Base-by-base conservation (phyloP, 2,888 invertebrate genomes). In the Theretra japonica region DNA sequence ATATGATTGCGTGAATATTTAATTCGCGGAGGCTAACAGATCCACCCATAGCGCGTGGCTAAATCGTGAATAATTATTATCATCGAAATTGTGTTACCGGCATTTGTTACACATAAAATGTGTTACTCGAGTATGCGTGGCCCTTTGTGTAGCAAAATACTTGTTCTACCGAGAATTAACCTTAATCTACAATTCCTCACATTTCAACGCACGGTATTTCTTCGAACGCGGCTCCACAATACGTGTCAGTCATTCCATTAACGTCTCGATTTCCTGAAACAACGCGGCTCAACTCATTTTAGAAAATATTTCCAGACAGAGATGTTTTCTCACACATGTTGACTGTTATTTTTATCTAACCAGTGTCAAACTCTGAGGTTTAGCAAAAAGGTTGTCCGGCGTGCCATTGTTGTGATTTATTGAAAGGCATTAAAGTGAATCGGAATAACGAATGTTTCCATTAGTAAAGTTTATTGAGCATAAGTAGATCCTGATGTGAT, bases 181-280 rank as follows among this genome's bases (percentile, higher is more conserved):
- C 80, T 85, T 82, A 80, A 80, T 81, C 77, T 75, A 73, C 84
- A 85, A 91, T 92, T 86, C 88, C 78, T 81, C 74, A 87, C 84
- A 90, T 91, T 88, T 87, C 76, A 80, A 83, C 86, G 83, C 85
- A 79, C 79, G 78, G 79, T 76, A 79, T 80, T 94, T 93, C 93
- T 82, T 79, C 84, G 93, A 92, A 93, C 78, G 78, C 77, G 79
- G 81, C 81, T 87, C 84, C 80, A 88, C 87, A 87, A 88, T 87
- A 91, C 86, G 91, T 90, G 93, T 93, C 92, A 90, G 93, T 89
- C 91, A 92, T 93, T 93, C 91, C 88, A 92, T 87, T 91, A 90
- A 90, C 88, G 89, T 87, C 85, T 84, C 84, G 87, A 87, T 93
- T 94, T 91, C 91, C 85, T 83, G 89, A 93, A 93, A 93, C 89